Conservation (phyloP, 2,888 invertebrate species). For the Mesorhabditis sp. region DNA sequence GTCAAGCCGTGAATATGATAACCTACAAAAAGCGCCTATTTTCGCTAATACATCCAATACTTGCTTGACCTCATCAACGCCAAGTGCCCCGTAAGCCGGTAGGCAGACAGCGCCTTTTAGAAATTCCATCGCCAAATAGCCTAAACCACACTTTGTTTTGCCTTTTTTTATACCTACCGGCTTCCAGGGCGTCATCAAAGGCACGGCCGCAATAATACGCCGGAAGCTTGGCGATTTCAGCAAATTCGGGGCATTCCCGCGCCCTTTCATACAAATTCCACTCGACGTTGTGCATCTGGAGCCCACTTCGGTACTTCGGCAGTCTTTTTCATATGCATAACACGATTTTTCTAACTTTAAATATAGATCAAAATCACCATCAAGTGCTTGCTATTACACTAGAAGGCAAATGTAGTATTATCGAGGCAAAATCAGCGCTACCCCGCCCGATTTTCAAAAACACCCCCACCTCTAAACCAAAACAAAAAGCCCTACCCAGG, state of each 20-base stretch:
- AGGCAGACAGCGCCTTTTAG: neutral
- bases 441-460: no score
- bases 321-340: no score
- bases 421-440: no score
- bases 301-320: neutral
- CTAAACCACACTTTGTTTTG: neutral
- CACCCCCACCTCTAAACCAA: neutral
- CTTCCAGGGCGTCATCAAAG: neutral
- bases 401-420: no score
- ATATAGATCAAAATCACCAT: no score
- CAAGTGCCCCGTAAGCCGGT: neutral
- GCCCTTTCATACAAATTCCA: constrained; percentile 4
- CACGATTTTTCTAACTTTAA: no score
- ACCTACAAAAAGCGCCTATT: neutral
- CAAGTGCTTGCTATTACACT: no score
- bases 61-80: constrained; percentile 2
- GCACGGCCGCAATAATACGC: neutral
- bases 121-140: neutral
- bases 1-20: neutral
- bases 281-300: constrained; percentile 1
- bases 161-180: neutral
- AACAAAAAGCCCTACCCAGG: constrained; percentile 1
- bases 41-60: neutral
- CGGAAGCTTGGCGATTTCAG: neutral
- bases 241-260: neutral